A percentile compares a stretch with the other conserved stretches of the same genome.
Conservation (phyloP, 2,888 invertebrate species). For the Pyrochroa serraticornis region DNA sequence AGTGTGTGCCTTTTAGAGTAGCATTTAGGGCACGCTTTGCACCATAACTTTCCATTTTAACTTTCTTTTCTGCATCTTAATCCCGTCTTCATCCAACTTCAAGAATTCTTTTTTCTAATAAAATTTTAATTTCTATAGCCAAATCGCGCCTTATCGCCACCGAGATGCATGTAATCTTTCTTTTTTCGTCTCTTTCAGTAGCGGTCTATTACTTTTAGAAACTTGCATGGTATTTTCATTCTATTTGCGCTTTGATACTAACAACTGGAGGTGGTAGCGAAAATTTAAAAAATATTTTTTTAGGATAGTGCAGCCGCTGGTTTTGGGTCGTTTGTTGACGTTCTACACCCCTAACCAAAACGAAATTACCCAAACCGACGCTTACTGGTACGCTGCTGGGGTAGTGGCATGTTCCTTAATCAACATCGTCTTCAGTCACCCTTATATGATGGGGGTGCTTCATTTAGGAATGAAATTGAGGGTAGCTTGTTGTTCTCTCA, state of each 20-base stretch:
- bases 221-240: neutral
- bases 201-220: too few relatives aligned
- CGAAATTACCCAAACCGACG: slow-evolving; percentile 60
- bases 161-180: neutral
- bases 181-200: neutral
- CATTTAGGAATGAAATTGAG: slow-evolving; percentile 87
- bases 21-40: slow-evolving; percentile 6
- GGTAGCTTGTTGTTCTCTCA: slow-evolving; percentile 81
- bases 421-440: slow-evolving; percentile 71
- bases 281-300: slow-evolving; percentile 14
- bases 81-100: too few relatives aligned
- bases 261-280: neutral
- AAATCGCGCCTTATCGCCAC: too few relatives aligned
- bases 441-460: slow-evolving; percentile 87
- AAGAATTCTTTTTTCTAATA: too few relatives aligned
- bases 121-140: too few relatives aligned
- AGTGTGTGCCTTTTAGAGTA: slow-evolving; percentile 31
- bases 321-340: slow-evolving; percentile 67
- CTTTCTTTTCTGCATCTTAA: neutral
- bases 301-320: slow-evolving; percentile 59
- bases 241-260: neutral
- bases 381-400: slow-evolving; percentile 79
- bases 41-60: slow-evolving; percentile 7
- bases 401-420: slow-evolving; percentile 77
- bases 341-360: slow-evolving; percentile 63